These are phyloP conservation scores for Pteromalus puparum DNA, from an alignment of 1,140 invertebrate genomes.

Conservation along the genomic window DNA sequence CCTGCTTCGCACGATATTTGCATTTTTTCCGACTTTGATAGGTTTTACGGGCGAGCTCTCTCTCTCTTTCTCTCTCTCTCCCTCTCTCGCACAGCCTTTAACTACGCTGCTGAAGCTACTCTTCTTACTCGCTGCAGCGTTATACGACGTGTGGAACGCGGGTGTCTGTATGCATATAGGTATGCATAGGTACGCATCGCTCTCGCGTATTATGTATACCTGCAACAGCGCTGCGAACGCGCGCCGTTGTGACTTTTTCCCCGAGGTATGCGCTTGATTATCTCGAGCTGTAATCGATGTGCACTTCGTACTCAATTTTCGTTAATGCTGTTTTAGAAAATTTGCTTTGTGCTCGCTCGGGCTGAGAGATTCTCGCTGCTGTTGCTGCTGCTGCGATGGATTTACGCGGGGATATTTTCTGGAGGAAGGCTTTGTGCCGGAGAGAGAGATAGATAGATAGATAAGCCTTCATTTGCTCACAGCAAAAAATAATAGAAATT, in stretches of 20 bases:
- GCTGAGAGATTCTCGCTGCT: too few relatives aligned
- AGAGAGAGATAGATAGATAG: too few relatives aligned
- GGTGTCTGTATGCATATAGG: neutral
- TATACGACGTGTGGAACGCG: slow-evolving; percentile 23
- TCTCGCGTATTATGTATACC: neutral
- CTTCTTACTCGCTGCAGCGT: neutral
- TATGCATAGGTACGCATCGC: neutral
- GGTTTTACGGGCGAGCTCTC: neutral
- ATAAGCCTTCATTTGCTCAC: too few relatives aligned
- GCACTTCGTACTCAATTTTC: slow-evolving; percentile 12
- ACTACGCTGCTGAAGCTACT: neutral
- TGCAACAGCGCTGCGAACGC: neutral
- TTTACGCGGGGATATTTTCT: too few relatives aligned
- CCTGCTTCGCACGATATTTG: slow-evolving; percentile 21
- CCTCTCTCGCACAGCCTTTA: neutral
- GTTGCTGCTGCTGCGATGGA: too few relatives aligned
- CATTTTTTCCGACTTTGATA: slow-evolving; percentile 15
- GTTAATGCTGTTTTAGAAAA: slow-evolving; percentile 21
- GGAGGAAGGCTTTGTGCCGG: too few relatives aligned
- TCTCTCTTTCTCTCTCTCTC: too few relatives aligned
- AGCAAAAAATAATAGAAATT: too few relatives aligned
- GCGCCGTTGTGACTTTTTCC: neutral
- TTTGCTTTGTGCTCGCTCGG: neutral
- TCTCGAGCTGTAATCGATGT: slow-evolving; percentile 14
- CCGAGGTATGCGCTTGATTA: slow-evolving; percentile 13